Evolutionary conservation across 2,888 invertebrate species (phyloP).

Genomic region (Diploptera punctata): DNA sequence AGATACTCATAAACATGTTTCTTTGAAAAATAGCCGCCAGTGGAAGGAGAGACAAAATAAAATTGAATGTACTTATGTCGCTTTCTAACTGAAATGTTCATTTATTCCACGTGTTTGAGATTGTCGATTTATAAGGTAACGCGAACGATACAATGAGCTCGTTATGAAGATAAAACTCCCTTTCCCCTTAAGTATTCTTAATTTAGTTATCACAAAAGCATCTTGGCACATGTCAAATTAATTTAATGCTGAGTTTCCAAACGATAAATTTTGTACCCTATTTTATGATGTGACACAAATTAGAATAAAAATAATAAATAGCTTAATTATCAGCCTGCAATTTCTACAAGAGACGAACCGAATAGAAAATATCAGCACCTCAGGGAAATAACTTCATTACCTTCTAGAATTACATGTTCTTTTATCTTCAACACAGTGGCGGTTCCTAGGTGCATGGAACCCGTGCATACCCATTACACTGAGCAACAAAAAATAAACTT

Average conservation of each 20-base stretch:
- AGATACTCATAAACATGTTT: neutral
- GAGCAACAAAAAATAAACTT: too few species aligned
- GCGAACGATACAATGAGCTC: neutral
- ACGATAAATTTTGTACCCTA: neutral
- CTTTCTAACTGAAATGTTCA: neutral
- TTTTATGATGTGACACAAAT: neutral
- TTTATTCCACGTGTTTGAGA: neutral
- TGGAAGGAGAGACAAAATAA: neutral
- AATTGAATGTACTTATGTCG: neutral
- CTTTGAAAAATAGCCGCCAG: neutral
- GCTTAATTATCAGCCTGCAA: too few species aligned
- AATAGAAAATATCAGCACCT: too few species aligned
- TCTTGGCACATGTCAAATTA: neutral
- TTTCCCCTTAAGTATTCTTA: neutral
- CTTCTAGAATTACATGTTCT: too few species aligned
- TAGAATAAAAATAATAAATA: neutral
- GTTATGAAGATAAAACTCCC: neutral
- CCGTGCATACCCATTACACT: too few species aligned
- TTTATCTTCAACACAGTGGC: too few species aligned
- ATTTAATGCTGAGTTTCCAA: neutral
- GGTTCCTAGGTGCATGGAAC: too few species aligned
- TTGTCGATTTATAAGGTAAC: neutral
- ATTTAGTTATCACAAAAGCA: neutral
- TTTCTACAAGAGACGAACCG: too few species aligned
- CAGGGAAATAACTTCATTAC: too few species aligned